These are phyloP conservation scores for Archivesica marissinica DNA, from an alignment of 1,140 invertebrate genomes.

Conservation along the genomic window DNA sequence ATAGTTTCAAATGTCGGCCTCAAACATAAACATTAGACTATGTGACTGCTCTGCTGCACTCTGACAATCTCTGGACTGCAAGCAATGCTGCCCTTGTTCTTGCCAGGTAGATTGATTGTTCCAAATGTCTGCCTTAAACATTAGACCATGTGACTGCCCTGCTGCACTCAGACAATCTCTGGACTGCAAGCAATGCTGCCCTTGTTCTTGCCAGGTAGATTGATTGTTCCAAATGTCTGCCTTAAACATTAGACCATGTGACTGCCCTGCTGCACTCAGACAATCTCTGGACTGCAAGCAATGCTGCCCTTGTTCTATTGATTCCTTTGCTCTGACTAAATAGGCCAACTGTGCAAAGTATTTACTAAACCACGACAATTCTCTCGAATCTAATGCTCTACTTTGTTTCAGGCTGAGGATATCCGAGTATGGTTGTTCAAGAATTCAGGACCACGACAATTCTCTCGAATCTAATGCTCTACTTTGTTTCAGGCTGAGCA, in stretches of 20 bases:
- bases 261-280: constrained; percentile 78
- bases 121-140: constrained; percentile 76
- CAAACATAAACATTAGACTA: constrained; percentile 77
- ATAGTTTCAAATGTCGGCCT: constrained; percentile 76
- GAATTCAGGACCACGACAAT: too few relatives aligned
- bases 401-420: too few relatives aligned
- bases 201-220: constrained; percentile 83
- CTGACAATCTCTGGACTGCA: constrained; percentile 82
- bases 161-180: constrained; percentile 79
- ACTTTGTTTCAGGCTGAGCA: too few relatives aligned
- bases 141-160: constrained; percentile 78
- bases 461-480: too few relatives aligned
- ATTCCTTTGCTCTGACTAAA: too few relatives aligned
- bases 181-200: constrained; percentile 84
- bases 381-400: too few relatives aligned
- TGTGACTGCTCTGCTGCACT: constrained; percentile 78
- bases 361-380: too few relatives aligned
- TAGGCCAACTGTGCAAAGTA: too few relatives aligned
- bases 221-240: constrained; percentile 77
- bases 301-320: constrained; percentile 83
- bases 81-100: constrained; percentile 84
- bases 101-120: constrained; percentile 81
- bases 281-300: constrained; percentile 83
- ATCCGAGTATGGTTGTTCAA: too few relatives aligned
- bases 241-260: constrained; percentile 76